Evolutionary conservation across 2,888 invertebrate species (phyloP).

Genomic region (Meteorus colon): DNA sequence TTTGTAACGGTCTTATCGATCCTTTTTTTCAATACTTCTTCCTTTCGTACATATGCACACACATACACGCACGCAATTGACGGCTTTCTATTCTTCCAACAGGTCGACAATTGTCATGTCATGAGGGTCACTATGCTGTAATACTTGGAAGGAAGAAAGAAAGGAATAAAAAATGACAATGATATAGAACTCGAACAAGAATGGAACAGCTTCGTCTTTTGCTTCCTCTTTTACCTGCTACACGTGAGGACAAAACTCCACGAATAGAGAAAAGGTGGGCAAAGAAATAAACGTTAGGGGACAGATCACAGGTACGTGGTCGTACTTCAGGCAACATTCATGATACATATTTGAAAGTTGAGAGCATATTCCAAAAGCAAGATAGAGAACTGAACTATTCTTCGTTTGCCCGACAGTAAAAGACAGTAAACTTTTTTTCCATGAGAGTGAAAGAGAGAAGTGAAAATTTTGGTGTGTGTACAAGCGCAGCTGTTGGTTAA

Average conservation of each 20-base stretch:
- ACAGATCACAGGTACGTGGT: slow-evolving; percentile 7
- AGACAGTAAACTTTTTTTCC: no score
- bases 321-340: slow-evolving; percentile 2
- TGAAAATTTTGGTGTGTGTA: slow-evolving; percentile 46
- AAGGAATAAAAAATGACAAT: neutral
- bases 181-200: neutral
- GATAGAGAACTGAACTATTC: neutral
- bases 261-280: neutral
- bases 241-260: slow-evolving; percentile 36
- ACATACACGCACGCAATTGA: slow-evolving; percentile 18
- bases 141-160: neutral
- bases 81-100: slow-evolving; percentile 29
- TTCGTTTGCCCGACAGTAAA: slow-evolving; percentile 17
- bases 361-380: neutral
- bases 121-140: slow-evolving; percentile 15
- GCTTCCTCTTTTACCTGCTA: slow-evolving; percentile 21
- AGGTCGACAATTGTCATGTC: slow-evolving; percentile 24
- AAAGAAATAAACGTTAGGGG: neutral
- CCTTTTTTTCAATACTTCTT: slow-evolving; percentile 23
- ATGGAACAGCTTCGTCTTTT: slow-evolving; percentile 2
- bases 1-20: slow-evolving; percentile 51
- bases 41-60: neutral
- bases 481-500: slow-evolving; percentile 70
- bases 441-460: slow-evolving; percentile 38
- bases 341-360: slow-evolving; percentile 28